Percentiles rank a stretch among this genome's conserved stretches.
Conservation (phyloP, 2,113 vertebrate species). For the Odontophorus gujanensis region DNA sequence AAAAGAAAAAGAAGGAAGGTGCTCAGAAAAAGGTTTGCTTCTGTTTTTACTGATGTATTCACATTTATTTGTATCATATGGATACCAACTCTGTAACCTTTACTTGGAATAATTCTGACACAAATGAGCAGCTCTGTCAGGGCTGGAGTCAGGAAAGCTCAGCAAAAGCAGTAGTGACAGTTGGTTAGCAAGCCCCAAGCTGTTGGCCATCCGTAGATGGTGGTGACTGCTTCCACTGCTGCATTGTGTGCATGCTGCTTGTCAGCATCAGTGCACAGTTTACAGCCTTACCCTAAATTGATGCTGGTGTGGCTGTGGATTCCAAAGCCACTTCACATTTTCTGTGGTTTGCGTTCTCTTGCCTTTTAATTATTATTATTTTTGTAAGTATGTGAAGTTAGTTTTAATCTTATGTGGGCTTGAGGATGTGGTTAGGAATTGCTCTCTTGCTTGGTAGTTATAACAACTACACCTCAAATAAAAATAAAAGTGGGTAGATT, state of each 20-base stretch:
- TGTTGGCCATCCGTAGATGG: not conserved
- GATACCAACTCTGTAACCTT: not conserved
- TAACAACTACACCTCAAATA: not conserved
- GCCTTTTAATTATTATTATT: not conserved
- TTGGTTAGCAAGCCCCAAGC: not conserved
- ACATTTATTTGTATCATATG: rapidly evolving
- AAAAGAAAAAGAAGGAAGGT: conserved; percentile 96
- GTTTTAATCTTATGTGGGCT: not conserved
- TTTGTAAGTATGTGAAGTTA: not conserved
- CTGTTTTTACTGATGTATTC: not conserved
- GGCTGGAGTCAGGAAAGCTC: not conserved
- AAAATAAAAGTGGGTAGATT: not conserved
- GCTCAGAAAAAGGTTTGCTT: conserved; percentile 93
- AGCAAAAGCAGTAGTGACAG: not conserved
- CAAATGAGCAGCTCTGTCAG: not conserved
- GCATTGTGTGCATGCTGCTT: not conserved
- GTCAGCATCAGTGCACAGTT: not conserved
- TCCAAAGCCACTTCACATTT: rapidly evolving
- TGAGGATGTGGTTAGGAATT: not conserved
- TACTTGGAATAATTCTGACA: not conserved
- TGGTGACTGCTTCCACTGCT: not conserved
- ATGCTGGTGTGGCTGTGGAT: not conserved
- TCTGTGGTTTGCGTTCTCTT: not conserved
- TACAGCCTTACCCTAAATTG: not conserved
- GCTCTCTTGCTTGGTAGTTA: not conserved